phyloP scores from a whole-genome alignment of 1,140 invertebrate genomes.

The Drosophila virilis region DNA sequence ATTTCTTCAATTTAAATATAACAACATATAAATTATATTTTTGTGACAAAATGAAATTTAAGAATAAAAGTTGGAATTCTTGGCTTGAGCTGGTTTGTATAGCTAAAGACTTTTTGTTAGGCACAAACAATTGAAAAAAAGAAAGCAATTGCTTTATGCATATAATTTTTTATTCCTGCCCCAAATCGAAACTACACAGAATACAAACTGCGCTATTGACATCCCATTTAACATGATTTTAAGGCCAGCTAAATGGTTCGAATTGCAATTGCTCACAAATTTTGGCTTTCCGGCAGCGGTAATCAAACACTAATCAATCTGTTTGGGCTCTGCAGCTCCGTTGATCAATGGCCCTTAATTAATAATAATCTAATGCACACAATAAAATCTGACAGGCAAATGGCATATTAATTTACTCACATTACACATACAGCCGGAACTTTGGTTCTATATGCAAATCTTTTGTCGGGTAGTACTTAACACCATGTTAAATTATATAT shows the following conservation, averaged over 20 bases:
- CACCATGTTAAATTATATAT: slow-evolving; percentile 30
- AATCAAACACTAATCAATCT: not conserved
- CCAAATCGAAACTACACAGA: too few relatives aligned
- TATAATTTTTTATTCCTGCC: too few relatives aligned
- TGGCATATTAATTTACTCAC: slow-evolving; percentile 41
- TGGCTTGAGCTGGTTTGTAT: too few relatives aligned
- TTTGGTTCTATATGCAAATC: slow-evolving; percentile 36
- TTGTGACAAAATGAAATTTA: too few relatives aligned
- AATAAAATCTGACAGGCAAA: slow-evolving; percentile 13
- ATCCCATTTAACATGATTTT: slow-evolving; percentile 5
- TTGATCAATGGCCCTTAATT: slow-evolving; percentile 48
- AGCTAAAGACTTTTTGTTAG: too few relatives aligned
- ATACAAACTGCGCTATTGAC: not conserved
- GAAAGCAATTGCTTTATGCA: too few relatives aligned
- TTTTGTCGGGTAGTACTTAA: not conserved
- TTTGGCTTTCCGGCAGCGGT: slow-evolving; percentile 10
- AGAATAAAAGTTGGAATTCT: too few relatives aligned
- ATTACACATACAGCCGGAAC: slow-evolving; percentile 29
- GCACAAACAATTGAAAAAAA: too few relatives aligned
- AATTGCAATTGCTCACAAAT: slow-evolving; percentile 15
- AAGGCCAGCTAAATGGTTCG: not conserved
- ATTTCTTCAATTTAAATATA: too few relatives aligned
- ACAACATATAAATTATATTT: too few relatives aligned
- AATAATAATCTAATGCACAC: slow-evolving; percentile 46
- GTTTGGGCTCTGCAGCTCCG: slow-evolving; percentile 9